These are phyloP conservation scores for Drosophila murphyi DNA, from an alignment of 1,140 invertebrate species.

Conservation along the genomic window DNA sequence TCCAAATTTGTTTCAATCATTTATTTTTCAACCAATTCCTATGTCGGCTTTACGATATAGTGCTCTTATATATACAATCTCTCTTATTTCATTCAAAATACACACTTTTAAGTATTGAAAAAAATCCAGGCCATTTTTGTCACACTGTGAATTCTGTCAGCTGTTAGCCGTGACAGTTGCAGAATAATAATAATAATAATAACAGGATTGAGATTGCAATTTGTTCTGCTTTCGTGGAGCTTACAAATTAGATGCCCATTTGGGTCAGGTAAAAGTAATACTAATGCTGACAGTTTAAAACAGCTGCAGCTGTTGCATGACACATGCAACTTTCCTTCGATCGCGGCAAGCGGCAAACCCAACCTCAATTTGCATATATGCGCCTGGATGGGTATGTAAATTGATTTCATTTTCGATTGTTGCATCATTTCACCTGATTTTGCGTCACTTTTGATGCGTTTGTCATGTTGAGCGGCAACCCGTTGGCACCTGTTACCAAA, in stretches of 20 bases:
- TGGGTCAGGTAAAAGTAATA: constrained; percentile 74
- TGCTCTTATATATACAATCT: no score
- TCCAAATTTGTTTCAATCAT: no score
- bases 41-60: no score
- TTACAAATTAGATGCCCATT: constrained; percentile 46
- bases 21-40: no score
- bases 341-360: not conserved
- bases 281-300: constrained; percentile 13
- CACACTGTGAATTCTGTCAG: constrained; percentile 1
- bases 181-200: constrained; percentile 35
- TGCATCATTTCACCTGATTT: constrained; percentile 59
- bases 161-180: constrained; percentile 35
- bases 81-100: not conserved
- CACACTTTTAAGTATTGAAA: not conserved
- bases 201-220: constrained; percentile 54
- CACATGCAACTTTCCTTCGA: constrained; percentile 34
- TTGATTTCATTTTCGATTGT: constrained; percentile 18
- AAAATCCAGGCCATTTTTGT: not conserved
- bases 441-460: constrained; percentile 17
- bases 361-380: constrained; percentile 1
- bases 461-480: constrained; percentile 18
- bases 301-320: constrained; percentile 22
- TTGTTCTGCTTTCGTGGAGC: constrained; percentile 74
- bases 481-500: constrained; percentile 55
- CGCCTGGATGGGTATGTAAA: constrained; percentile 13